Evolutionary conservation across 1,140 invertebrate species (phyloP), one percentile per base, ranked within the genome.

Genomic region (Sminthurides bifidus): DNA sequence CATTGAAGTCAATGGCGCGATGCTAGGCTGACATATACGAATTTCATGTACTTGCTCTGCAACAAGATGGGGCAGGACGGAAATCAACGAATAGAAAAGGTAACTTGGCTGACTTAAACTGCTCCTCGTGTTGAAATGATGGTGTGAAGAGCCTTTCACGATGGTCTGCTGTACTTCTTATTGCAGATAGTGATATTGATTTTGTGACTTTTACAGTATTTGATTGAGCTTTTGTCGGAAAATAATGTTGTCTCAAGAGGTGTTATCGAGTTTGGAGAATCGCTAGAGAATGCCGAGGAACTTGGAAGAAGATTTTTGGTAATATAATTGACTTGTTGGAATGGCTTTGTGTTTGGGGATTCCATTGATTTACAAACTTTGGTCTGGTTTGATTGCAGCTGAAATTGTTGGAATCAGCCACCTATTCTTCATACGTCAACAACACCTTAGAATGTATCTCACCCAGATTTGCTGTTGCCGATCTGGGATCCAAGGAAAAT

Each of bases 401-500:
- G 17, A 43, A 43, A 23, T 19, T 43, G 41, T 19, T 43, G 6
- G n/a, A 15, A 43, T 10, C 41, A 10, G 41, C 41, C 17, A 10
- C 41, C 21, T 43, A 43, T 23, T 43, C n/a, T 23, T 43, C 41
- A 23, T 10, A 15, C n/a, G 24, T 10, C 10, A 43, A 43, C 41
- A 43, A 43, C 41, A 6, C 10, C 10, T 21, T 15, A 17, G 41
- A 23, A 43, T 14, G 6, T 19, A 43, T 43, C 6, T 19, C 41
- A 17, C 41, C 41, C 15, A 43, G 24, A 17, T 43, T 43, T 6
- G n/a, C 41, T 19, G n/a, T 43, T 15, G 6, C 41, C 24, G 41
- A 43, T 43, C 41, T 43, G 41, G 41, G 41, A 8, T 43, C n/a
- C 41, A 43, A 43, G 41, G 41, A 43, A 19, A 23, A 23, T 14